Evolutionary conservation across 2,113 vertebrate genomes (phyloP), one percentile per base, ranked within the genome.

Genomic region (Labrus mixtus): DNA sequence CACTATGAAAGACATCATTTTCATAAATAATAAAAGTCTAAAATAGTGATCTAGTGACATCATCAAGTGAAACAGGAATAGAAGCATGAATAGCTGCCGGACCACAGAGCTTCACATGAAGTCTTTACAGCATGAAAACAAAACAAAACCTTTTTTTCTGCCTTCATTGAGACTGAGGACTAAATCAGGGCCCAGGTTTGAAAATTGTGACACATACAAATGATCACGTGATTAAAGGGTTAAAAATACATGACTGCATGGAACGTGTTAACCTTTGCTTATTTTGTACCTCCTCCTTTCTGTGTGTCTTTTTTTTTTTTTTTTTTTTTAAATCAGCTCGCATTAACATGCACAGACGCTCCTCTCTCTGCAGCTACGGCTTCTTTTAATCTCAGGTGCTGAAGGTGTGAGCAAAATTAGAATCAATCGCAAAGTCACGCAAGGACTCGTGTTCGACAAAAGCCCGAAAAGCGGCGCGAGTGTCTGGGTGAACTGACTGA

Each of bases 221-320:
- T 25, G 25, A 25, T 3, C 6, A 39, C 19, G 73, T 51, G 59
- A 53, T 56, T 55, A 71, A 48, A 15, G 61, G 68, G 81, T 74
- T 70, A 20, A 66, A 68, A 65, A 77, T 39, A 63, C 0, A 17
- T 25, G 25, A 20, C 64, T 23, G 48, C 37, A 22, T 23, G 29
- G 8, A 62, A 45, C 6, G 73, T 57, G 59, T 70, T 55, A 64
- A 79, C 61, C 66, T 73, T 65, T 74, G 55, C 70, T 80, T 86
- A 62, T 83, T 83, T 77, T 74, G 25, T 77, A 73, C 69, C 68
- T 19, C 36, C 16, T 20, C 43, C 36, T 73, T 54, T 43, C 33
- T 65, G 23, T 46, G 59, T 66, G 46, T 37, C 4, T 37, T 37
- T 37, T 37, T 37, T 37, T 37, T 37, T 37, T 4, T 37, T 37